Evolutionary conservation across 2,113 vertebrate species (phyloP), one percentile per base, ranked within the genome.

Genomic region (Myxocyprinus asiaticus): DNA sequence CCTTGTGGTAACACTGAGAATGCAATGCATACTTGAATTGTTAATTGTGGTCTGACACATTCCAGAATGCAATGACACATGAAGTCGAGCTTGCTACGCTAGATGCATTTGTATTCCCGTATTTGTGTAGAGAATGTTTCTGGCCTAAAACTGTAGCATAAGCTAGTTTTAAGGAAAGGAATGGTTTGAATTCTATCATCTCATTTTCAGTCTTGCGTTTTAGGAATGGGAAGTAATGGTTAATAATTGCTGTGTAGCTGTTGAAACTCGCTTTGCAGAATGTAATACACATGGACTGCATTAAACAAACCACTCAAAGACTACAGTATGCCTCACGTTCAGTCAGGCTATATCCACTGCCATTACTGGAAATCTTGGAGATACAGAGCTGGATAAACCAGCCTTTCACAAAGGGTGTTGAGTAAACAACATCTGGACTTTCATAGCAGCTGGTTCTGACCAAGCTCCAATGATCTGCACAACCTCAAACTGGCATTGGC

Each of bases 201-300:
- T 72, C 53, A 45, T 73, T 73, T 72, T 5, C 15, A 43, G 58
- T 11, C 59, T 77, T 67, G 42, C 50, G 73, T 12, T 55, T 58
- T 72, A 2, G 1, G 42, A 45, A n/a, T 15, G 59, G 7, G 47
- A 73, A 77, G 59, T 59, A 14, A 45, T 59, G n/a, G 75, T 59
- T 65, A 50, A 62, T 74, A 45, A 33, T 48, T 63, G 47, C 5
- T 44, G 53, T 71, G 66, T 55, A 61, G 48, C 67, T 62, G 73
- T 69, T 45, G 22, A 33, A 33, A 33, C 33, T 55, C 14, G 10
- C 45, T 76, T 7, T 48, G 17, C 33, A 1, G 22, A 33, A 33
- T 33, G 61, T 53, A 50, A 17, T 43, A 71, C 48, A 44, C 43
- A 61, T 47, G 55, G 33, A 71, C 58, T 53, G 67, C 33, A 55